A percentile compares a stretch with the other conserved stretches of the same genome.
phyloP scores from a whole-genome alignment of 2,113 vertebrate species.

The Probosciger aterrimus region DNA sequence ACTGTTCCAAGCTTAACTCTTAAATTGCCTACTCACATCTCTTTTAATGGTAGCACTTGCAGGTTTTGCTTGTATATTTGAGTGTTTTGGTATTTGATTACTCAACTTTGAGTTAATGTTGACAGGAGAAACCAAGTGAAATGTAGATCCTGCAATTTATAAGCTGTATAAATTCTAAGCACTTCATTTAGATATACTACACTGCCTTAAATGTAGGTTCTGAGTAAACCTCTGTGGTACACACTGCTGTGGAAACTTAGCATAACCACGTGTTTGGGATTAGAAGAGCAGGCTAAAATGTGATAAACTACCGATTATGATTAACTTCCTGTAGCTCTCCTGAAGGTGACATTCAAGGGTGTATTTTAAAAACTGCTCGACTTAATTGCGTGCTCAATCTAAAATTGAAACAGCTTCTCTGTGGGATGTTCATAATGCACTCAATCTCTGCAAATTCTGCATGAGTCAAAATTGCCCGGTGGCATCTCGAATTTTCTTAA shows the following conservation, averaged over 20 bases:
- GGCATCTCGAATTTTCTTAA: not conserved
- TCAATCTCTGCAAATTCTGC: not conserved
- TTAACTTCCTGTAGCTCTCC: conserved; percentile 12
- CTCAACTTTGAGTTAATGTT: not conserved
- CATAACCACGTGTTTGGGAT: not conserved
- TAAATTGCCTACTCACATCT: not conserved
- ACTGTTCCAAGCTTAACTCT: conserved; percentile 43
- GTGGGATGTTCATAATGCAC: conserved; percentile 13
- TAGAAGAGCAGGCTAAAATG: not conserved
- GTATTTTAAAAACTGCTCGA: not conserved
- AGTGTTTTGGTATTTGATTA: not conserved
- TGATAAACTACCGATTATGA: not conserved
- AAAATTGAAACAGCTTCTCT: conserved; percentile 27
- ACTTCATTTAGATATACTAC: not conserved
- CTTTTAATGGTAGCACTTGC: not conserved
- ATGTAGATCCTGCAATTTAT: not conserved
- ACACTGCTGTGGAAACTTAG: not conserved
- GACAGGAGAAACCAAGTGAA: not conserved
- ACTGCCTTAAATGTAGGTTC: not conserved
- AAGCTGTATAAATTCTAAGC: not conserved
- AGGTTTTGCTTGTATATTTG: not conserved
- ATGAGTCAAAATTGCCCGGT: conserved; percentile 27
- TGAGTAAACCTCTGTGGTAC: not conserved
- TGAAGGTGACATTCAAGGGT: conserved; percentile 29
- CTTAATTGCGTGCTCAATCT: not conserved